Percentiles rank a stretch among this genome's conserved stretches.
phyloP scores from a whole-genome alignment of 2,888 invertebrate genomes.

The Acronicta psi region DNA sequence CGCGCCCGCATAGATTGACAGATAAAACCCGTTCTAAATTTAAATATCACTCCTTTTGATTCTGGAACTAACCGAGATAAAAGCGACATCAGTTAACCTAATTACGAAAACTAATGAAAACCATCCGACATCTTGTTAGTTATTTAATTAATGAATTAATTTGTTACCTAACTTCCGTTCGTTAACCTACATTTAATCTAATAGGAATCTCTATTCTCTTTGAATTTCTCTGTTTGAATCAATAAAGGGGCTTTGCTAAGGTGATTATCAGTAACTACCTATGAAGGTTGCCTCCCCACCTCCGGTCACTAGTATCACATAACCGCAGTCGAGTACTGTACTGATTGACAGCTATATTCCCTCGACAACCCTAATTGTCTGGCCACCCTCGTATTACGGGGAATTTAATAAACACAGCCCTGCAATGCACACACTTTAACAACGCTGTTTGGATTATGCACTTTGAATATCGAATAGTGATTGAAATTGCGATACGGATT shows the following conservation, averaged over 20 bases:
- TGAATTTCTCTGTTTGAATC: conserved; percentile 38
- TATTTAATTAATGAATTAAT: conserved; percentile 41
- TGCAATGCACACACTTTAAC: conserved; percentile 67
- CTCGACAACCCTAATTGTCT: conserved; percentile 78
- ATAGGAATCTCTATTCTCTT: conserved; percentile 20
- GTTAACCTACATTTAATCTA: conserved; percentile 40
- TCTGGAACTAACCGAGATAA: conserved; percentile 26
- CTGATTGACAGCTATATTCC: conserved; percentile 82
- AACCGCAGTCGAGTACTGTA: conserved; percentile 66
- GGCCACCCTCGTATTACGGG: conserved; percentile 75
- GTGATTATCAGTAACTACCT: conserved; percentile 55
- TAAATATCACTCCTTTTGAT: conserved; percentile 38
- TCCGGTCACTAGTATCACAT: conserved; percentile 71
- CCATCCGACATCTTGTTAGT: conserved; percentile 33
- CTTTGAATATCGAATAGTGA: conserved; percentile 68
- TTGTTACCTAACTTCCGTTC: conserved; percentile 50
- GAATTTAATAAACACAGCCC: conserved; percentile 82
- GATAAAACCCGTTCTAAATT: conserved; percentile 54
- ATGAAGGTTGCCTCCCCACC: conserved; percentile 59
- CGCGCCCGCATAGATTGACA: conserved; percentile 51
- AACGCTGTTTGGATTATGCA: conserved; percentile 71
- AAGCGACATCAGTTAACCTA: conserved; percentile 41
- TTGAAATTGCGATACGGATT: conserved; percentile 72
- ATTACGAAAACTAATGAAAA: conserved; percentile 44
- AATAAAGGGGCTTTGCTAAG: conserved; percentile 42